These are phyloP conservation scores for Eriosoma lanigerum DNA, from an alignment of 1,140 invertebrate genomes.

Conservation along the genomic window DNA sequence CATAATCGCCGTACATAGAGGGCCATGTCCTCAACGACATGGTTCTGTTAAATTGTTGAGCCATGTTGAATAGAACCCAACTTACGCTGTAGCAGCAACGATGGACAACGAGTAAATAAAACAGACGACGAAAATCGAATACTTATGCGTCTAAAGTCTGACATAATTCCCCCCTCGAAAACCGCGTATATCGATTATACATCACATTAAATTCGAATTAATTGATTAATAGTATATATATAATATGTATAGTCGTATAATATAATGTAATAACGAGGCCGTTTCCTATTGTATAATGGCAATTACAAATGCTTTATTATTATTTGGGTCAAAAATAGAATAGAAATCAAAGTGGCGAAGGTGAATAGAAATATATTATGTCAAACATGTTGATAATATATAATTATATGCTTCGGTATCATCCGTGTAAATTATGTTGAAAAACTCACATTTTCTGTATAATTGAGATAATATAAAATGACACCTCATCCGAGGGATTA, in stretches of 20 bases:
- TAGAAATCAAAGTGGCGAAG: not conserved
- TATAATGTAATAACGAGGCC: constrained; percentile 6
- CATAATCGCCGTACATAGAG: constrained; percentile 42
- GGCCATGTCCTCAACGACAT: constrained; percentile 42
- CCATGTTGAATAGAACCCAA: not conserved
- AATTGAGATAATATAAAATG: no score
- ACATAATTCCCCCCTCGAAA: not conserved
- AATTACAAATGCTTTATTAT: not conserved
- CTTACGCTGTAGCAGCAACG: not conserved
- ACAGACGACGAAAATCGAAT: not conserved
- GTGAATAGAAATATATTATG: not conserved
- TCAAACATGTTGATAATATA: not conserved
- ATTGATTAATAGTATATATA: not conserved
- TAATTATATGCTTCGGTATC: no score
- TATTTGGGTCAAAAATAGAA: not conserved
- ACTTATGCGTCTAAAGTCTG: not conserved
- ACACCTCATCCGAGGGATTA: not conserved
- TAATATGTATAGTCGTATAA: not conserved
- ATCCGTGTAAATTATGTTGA: no score
- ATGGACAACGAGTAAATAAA: not conserved
- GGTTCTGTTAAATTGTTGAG: constrained; percentile 45
- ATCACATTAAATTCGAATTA: constrained; percentile 4
- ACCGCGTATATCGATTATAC: constrained; percentile 17
- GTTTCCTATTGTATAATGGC: not conserved
- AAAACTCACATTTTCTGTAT: no score